Percentiles rank a stretch among this genome's conserved stretches.
phyloP scores from a whole-genome alignment of 1,140 invertebrate species.

The Drosophila seguyi region DNA sequence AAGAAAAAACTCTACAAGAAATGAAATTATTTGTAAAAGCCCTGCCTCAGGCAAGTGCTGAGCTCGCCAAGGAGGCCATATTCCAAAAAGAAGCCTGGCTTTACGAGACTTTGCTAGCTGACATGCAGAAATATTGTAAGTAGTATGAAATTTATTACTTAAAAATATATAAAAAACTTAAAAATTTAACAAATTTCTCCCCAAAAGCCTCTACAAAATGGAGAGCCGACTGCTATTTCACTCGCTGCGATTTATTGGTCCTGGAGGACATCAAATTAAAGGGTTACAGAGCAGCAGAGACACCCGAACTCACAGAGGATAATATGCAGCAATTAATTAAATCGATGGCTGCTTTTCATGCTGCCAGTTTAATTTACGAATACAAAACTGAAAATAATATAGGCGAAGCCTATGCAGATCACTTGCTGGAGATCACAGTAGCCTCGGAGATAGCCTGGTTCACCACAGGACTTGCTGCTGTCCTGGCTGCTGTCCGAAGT shows the following conservation, averaged over 20 bases:
- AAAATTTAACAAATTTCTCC: neutral
- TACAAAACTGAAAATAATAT: constrained; percentile 42
- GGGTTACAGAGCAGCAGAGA: constrained; percentile 27
- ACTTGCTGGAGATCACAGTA: constrained; percentile 64
- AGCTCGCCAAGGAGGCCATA: constrained; percentile 60
- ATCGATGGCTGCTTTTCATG: constrained; percentile 84
- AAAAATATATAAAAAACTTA: neutral
- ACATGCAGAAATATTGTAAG: constrained; percentile 63
- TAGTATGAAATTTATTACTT: neutral
- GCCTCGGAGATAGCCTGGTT: constrained; percentile 65
- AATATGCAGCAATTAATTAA: constrained; percentile 59
- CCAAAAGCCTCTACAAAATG: constrained; percentile 60
- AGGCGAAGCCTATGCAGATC: constrained; percentile 57
- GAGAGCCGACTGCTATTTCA: constrained; percentile 70
- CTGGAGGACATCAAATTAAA: constrained; percentile 77
- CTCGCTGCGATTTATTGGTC: constrained; percentile 78
- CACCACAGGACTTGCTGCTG: constrained; percentile 63
- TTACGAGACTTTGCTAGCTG: constrained; percentile 51
- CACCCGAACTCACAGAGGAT: constrained; percentile 1
- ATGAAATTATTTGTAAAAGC: constrained; percentile 66
- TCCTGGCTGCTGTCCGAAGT: constrained; percentile 47
- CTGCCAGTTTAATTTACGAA: constrained; percentile 79
- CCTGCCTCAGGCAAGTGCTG: constrained; percentile 59
- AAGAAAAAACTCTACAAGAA: constrained; percentile 3
- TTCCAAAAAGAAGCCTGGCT: constrained; percentile 69